Base-by-base conservation (phyloP, 2,113 vertebrate species). In the Aphyosemion australe region DNA sequence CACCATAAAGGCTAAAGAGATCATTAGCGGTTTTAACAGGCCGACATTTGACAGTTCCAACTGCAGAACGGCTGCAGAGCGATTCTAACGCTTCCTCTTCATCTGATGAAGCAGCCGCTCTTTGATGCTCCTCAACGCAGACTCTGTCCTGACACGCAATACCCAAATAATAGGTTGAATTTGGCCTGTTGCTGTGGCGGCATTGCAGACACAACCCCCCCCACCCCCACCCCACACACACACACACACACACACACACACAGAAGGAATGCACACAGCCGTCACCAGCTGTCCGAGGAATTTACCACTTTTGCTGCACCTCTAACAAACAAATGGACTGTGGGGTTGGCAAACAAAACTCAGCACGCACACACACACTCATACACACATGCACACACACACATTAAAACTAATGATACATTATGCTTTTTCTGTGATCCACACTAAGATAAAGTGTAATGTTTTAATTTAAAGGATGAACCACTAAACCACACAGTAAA, bases 261-360 rank as follows among this genome's bases (percentile, higher is more conserved):
- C 79, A 84, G 61, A 66, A 73, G 86, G 86, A 88, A 86, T 91
- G 77, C 84, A 71, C 93, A 87, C 84, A 89, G 91, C 90, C 79
- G 84, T 85, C 87, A 91, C 77, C 92, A 90, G 88, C 91, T 93
- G 90, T 66, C 75, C n/a, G 57, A 86, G 87, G 88, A 90, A 91
- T 92, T 87, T 87, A 85, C 72, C 82, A 87, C 85, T 91, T 92
- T 89, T 87, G 88, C 86, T 86, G 84, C 73, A 79, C 82, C 76
- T 82, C 72, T 71, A 71, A 79, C 78, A 78, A 57, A 64, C 68
- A 65, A 72, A 46, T 70, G 59, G 62, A 72, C 67, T 56, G 42
- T 2, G 26, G 49, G 2, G 51, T 7, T 59, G 56, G 52, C 39
- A 61, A 59, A 65, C 26, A 62, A 59, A 75, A 37, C 34, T 37